Conservation (phyloP, 2,888 invertebrate species). For the Drosophila falleni region DNA sequence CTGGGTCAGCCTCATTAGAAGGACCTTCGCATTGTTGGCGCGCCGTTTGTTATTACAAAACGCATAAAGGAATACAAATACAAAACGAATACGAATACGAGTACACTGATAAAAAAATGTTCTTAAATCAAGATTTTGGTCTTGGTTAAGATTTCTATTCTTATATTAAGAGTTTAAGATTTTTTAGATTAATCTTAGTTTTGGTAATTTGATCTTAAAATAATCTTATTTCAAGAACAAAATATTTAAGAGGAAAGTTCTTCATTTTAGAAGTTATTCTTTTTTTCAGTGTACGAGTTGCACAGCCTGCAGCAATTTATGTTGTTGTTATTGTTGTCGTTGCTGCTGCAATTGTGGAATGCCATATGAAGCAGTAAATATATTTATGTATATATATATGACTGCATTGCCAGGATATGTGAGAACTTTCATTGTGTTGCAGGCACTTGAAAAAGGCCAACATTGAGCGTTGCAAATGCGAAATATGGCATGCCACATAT, state of each 20-base stretch:
- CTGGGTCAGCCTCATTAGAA: conserved; percentile 71
- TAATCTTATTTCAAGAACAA: too few relatives aligned
- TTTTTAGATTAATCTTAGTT: too few relatives aligned
- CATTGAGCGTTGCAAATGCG: conserved; percentile 24
- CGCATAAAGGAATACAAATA: conserved; percentile 57
- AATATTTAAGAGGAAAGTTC: too few relatives aligned
- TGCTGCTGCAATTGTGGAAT: conserved; percentile 33
- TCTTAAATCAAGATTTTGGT: too few relatives aligned
- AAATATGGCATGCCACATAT: conserved; percentile 20
- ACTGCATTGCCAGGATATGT: conserved; percentile 39
- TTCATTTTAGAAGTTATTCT: too few relatives aligned
- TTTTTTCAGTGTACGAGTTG: conserved; percentile 21
- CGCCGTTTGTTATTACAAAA: conserved; percentile 61
- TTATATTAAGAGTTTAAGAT: too few relatives aligned
- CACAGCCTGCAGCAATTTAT: conserved; percentile 37
- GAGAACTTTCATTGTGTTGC: conserved; percentile 34
- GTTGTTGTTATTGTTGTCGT: conserved; percentile 13
- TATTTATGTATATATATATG: conserved; percentile 27
- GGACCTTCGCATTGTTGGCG: conserved; percentile 59
- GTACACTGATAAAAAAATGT: too few relatives aligned
- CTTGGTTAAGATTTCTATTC: too few relatives aligned
- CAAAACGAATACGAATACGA: conserved; percentile 40
- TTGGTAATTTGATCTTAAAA: too few relatives aligned
- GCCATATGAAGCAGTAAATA: conserved; percentile 37
- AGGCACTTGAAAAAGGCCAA: conserved; percentile 34